Percentiles rank a stretch among this genome's conserved stretches.
Conservation (phyloP, 1,140 invertebrate genomes). For the Chymomyza costata region DNA sequence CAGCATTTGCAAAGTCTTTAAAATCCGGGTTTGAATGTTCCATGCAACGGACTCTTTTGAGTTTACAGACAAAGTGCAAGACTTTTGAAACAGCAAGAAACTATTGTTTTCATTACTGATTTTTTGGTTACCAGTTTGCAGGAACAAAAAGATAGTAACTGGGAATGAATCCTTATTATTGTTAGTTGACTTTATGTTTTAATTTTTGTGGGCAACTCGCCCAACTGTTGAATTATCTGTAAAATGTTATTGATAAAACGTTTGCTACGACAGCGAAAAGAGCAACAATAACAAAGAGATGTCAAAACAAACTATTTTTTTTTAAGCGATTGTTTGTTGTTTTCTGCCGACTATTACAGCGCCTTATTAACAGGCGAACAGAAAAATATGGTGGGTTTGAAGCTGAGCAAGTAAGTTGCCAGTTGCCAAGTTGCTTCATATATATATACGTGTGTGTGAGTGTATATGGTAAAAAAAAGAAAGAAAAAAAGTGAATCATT, state of each 20-base stretch:
- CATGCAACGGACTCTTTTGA: constrained; percentile 31
- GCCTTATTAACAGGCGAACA: constrained; percentile 68
- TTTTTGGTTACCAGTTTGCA: no score
- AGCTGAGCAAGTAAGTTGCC: constrained; percentile 33
- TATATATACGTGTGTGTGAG: no score
- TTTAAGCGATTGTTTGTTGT: constrained; percentile 64
- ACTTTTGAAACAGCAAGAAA: constrained; percentile 6
- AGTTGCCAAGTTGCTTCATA: no score
- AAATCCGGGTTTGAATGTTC: constrained; percentile 74
- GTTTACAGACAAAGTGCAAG: not conserved
- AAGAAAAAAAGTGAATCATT: no score
- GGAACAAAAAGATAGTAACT: no score
- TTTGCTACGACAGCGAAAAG: constrained; percentile 3
- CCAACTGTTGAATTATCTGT: no score
- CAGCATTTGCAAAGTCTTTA: constrained; percentile 69
- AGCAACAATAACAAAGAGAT: constrained; percentile 5
- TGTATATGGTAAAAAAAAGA: no score
- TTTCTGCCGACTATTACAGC: constrained; percentile 64
- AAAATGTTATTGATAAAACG: constrained; percentile 22
- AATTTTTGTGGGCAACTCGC: no score
- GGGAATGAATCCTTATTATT: no score
- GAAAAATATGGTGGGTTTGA: no score
- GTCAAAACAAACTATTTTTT: constrained; percentile 43
- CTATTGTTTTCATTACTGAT: no score
- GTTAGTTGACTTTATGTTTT: no score